Conservation (phyloP, 2,113 vertebrate genomes). For the Enhydra lutris region DNA sequence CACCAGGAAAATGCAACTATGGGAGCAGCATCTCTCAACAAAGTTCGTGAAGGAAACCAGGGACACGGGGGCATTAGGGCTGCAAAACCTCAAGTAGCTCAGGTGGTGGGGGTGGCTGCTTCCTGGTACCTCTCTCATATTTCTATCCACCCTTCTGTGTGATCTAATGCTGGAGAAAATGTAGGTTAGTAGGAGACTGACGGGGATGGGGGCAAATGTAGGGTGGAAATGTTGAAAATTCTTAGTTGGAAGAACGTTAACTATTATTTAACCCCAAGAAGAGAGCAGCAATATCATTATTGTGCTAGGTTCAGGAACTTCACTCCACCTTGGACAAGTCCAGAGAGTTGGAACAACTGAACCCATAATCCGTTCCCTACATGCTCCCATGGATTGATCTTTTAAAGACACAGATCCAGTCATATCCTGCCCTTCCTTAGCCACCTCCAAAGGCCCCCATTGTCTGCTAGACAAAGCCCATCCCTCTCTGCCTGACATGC, state of each 20-base stretch:
- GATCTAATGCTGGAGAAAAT: background rate
- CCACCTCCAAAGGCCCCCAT: background rate
- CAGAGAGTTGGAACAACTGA: background rate
- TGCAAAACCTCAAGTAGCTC: background rate
- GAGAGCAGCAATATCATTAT: background rate
- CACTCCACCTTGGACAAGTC: background rate
- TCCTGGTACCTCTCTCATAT: fast-evolving
- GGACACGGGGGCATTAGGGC: background rate
- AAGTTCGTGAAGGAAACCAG: background rate
- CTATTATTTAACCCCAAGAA: background rate
- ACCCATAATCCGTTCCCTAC: background rate
- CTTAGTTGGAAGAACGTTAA: background rate
- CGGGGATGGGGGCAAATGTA: background rate
- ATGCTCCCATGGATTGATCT: background rate
- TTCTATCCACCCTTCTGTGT: background rate
- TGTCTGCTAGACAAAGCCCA: background rate
- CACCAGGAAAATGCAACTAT: fast-evolving
- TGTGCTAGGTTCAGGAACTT: background rate
- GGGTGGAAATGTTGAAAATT: background rate
- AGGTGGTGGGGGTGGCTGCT: background rate
- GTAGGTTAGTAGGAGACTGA: background rate
- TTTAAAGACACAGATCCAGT: background rate
- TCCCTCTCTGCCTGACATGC: background rate
- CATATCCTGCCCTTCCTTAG: background rate
- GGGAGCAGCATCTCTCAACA: background rate